Evolutionary conservation across 2,797 vertebrate species (phyloP).

Genomic region (Cygnus olor): DNA sequence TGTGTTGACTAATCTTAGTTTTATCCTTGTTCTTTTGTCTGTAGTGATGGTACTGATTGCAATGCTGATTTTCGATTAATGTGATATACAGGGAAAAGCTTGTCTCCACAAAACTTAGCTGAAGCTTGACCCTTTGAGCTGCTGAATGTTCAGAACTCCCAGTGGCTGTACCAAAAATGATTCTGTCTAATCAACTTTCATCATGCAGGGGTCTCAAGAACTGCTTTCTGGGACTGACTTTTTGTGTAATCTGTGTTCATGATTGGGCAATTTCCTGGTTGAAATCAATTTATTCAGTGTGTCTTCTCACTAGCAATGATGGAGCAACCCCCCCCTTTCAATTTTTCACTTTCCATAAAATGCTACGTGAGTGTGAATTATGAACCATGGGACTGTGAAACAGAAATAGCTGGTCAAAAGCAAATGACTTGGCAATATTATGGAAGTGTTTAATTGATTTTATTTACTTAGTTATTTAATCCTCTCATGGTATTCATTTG

Average conservation of each 20-base stretch:
- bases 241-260: background rate
- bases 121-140: background rate
- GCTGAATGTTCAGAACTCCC: background rate
- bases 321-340: background rate
- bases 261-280: background rate
- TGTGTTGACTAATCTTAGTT: background rate
- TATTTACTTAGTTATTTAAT: background rate
- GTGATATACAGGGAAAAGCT: background rate
- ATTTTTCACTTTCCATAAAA: background rate
- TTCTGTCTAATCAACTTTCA: background rate
- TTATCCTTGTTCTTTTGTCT: background rate
- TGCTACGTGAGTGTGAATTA: background rate
- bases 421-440: background rate
- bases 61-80: background rate
- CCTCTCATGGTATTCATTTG: background rate
- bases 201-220: background rate
- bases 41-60: background rate
- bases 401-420: background rate
- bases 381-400: background rate
- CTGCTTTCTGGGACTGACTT: background rate
- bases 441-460: background rate
- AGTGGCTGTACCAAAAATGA: background rate
- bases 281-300: background rate
- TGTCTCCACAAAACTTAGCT: background rate
- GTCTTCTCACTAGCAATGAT: background rate